phyloP scores from a whole-genome alignment of 1,140 invertebrate species.

The Tribolium castaneum region DNA sequence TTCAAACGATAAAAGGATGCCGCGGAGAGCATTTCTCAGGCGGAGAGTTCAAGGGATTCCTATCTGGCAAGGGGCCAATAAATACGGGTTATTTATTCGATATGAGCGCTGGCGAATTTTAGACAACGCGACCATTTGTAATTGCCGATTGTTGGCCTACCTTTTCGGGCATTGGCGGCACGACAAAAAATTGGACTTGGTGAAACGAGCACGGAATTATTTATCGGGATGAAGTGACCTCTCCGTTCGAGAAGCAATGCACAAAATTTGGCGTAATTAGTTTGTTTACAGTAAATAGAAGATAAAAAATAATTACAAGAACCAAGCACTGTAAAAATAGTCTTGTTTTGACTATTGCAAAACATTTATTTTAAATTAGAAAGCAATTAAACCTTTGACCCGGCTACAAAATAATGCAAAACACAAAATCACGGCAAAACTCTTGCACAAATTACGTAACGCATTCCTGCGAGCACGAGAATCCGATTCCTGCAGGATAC shows the following conservation, averaged over 20 bases:
- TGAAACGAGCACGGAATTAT: neutral
- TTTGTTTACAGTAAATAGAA: neutral
- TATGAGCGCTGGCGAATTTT: neutral
- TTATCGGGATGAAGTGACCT: neutral
- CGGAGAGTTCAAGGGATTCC: slow-evolving; percentile 1
- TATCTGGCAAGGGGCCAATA: slow-evolving; percentile 4
- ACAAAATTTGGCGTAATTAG: too few species aligned
- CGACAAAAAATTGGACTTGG: neutral
- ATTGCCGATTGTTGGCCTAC: neutral
- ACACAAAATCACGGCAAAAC: neutral
- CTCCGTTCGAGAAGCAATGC: neutral
- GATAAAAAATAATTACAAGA: neutral
- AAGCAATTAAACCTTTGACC: neutral
- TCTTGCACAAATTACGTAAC: neutral
- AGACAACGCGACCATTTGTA: neutral
- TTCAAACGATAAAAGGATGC: slow-evolving; percentile 2
- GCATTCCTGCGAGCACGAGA: neutral
- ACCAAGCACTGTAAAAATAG: neutral
- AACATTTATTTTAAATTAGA: neutral
- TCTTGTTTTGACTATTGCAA: neutral
- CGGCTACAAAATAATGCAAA: neutral
- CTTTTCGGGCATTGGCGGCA: neutral
- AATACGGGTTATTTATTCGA: neutral
- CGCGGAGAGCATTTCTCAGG: neutral
- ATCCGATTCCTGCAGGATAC: neutral